Evolutionary conservation across 2,113 vertebrate species (phyloP).

Genomic region (Carlito syrichta): DNA sequence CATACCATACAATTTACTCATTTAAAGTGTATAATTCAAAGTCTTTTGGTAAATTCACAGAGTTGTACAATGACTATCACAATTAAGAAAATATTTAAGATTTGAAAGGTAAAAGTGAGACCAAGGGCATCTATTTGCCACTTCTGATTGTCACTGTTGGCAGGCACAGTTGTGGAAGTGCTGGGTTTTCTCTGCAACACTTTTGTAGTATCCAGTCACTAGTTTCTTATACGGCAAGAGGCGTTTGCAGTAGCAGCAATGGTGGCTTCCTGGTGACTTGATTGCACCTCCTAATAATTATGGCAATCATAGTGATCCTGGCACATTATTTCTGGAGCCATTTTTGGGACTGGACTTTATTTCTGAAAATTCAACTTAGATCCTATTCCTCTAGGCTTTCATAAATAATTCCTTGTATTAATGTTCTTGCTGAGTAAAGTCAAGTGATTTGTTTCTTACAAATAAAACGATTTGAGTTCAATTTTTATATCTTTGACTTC

Average conservation of each 20-base stretch:
- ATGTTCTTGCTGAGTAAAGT: background rate
- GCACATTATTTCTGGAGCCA: background rate
- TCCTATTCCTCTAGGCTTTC: background rate
- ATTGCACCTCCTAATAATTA: background rate
- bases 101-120: background rate
- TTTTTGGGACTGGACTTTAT: background rate
- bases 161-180: background rate
- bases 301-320: background rate
- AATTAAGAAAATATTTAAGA: background rate
- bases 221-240: background rate
- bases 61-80: background rate
- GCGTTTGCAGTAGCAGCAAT: background rate
- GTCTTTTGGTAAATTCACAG: conserved; percentile 4
- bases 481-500: background rate
- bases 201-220: background rate
- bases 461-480: background rate
- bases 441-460: background rate
- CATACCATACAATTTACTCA: background rate
- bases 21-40: background rate
- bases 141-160: background rate
- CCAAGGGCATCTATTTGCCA: background rate
- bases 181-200: background rate
- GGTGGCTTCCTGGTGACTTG: background rate
- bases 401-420: background rate
- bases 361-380: conserved; percentile 22